These are phyloP conservation scores for Tetragonula carbonaria DNA, from an alignment of 2,888 invertebrate species.

Conservation along the genomic window DNA sequence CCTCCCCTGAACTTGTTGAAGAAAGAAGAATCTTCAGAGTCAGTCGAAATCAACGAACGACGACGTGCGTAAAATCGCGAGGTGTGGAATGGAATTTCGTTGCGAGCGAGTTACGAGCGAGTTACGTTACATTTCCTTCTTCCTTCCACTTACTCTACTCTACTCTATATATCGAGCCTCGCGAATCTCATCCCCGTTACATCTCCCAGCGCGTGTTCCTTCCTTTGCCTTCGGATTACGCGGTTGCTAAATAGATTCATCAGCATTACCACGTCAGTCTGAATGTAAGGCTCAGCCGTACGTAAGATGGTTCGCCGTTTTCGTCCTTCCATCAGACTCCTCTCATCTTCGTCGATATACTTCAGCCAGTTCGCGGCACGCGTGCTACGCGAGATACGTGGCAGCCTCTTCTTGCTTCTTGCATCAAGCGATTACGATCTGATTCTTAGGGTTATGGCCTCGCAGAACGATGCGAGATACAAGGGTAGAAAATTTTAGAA, in stretches of 20 bases:
- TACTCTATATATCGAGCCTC: slow-evolving; percentile 24
- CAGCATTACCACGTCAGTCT: slow-evolving; percentile 79
- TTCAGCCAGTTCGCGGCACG: neutral
- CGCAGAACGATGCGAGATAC: neutral
- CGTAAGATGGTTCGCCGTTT: slow-evolving; percentile 70
- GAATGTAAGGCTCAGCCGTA: slow-evolving; percentile 75
- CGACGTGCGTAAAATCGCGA: slow-evolving; percentile 18
- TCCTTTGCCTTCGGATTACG: slow-evolving; percentile 69
- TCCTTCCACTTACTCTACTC: neutral
- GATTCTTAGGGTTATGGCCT: neutral
- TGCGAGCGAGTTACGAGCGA: slow-evolving; percentile 38
- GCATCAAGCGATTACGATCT: neutral
- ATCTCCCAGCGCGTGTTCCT: slow-evolving; percentile 39
- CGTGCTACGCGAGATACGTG: neutral
- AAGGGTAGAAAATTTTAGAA: neutral
- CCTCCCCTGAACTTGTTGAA: too few species aligned
- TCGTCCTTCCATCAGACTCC: slow-evolving; percentile 45
- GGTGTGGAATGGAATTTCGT: slow-evolving; percentile 46
- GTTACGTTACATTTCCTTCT: slow-evolving; percentile 36
- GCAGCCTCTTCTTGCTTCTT: too few species aligned
- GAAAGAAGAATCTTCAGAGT: too few species aligned
- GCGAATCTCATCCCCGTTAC: slow-evolving; percentile 40
- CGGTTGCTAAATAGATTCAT: slow-evolving; percentile 81
- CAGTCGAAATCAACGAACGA: too few species aligned
- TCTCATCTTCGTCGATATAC: slow-evolving; percentile 44